Conservation (phyloP, 2,888 invertebrate species). For the Patella ulyssiponensis region DNA sequence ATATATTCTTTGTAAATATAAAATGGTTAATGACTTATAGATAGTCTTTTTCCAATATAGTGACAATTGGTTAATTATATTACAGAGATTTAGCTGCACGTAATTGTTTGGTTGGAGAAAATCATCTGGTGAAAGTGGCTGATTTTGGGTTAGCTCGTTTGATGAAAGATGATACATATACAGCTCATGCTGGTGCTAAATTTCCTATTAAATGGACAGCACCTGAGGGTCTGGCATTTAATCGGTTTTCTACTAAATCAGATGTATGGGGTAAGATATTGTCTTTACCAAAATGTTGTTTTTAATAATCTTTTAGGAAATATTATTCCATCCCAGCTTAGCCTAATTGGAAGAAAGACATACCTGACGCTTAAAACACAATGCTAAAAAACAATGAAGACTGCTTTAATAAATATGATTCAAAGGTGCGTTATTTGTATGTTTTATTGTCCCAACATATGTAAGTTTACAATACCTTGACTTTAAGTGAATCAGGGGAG, state of each 20-base stretch:
- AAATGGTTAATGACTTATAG: not conserved
- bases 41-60: not conserved
- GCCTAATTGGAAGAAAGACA: too few relatives aligned
- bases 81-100: constrained; percentile 96
- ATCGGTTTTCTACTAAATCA: constrained; percentile 94
- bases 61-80: constrained; percentile 21
- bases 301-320: too few relatives aligned
- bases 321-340: too few relatives aligned
- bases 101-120: constrained; percentile 97
- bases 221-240: constrained; percentile 98
- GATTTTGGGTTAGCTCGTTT: constrained; percentile 97
- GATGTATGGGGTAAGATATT: constrained; percentile 74
- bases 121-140: constrained; percentile 97
- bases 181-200: constrained; percentile 98
- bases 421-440: too few relatives aligned
- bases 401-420: too few relatives aligned
- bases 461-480: not conserved
- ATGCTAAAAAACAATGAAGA: too few relatives aligned
- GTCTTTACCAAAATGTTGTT: not conserved
- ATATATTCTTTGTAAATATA: not conserved
- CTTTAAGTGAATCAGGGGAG: not conserved
- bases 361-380: too few relatives aligned
- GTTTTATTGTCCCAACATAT: too few relatives aligned
- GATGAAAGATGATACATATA: constrained; percentile 99
- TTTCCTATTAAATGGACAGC: constrained; percentile 99